Evolutionary conservation across 2,797 vertebrate species (phyloP).

Genomic region (Passerculus sandwichensis): DNA sequence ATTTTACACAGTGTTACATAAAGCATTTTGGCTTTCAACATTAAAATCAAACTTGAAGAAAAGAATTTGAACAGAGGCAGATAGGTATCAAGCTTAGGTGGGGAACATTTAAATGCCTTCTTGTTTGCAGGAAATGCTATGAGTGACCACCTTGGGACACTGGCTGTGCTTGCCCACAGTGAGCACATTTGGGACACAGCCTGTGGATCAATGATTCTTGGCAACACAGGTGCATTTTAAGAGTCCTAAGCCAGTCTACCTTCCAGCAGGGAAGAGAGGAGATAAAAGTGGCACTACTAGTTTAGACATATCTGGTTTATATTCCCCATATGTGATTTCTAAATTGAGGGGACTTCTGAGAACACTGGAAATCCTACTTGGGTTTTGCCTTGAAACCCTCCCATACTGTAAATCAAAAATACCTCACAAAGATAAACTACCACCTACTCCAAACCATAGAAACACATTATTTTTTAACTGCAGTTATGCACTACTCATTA

Average conservation of each 20-base stretch:
- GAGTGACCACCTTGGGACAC: background rate
- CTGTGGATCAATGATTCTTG: background rate
- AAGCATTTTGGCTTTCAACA: background rate
- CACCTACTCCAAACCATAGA: background rate
- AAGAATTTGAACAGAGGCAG: background rate
- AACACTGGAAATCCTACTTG: background rate
- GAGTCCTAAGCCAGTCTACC: background rate
- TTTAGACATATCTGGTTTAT: background rate
- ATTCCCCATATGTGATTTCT: background rate
- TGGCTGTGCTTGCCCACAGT: background rate
- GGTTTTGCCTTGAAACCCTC: background rate
- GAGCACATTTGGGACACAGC: background rate
- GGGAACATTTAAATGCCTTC: background rate
- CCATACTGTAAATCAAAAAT: background rate
- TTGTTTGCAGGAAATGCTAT: background rate
- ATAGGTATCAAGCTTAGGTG: rapidly evolving
- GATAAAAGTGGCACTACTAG: background rate
- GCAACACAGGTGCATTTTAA: background rate
- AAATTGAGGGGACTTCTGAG: background rate
- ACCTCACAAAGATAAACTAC: rapidly evolving
- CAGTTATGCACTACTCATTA: background rate
- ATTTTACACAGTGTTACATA: background rate
- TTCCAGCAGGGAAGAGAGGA: background rate
- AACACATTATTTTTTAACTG: background rate
- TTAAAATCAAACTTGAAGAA: background rate